Evolutionary conservation across 1,140 invertebrate genomes (phyloP).

Genomic region (Drosophila mayri): DNA sequence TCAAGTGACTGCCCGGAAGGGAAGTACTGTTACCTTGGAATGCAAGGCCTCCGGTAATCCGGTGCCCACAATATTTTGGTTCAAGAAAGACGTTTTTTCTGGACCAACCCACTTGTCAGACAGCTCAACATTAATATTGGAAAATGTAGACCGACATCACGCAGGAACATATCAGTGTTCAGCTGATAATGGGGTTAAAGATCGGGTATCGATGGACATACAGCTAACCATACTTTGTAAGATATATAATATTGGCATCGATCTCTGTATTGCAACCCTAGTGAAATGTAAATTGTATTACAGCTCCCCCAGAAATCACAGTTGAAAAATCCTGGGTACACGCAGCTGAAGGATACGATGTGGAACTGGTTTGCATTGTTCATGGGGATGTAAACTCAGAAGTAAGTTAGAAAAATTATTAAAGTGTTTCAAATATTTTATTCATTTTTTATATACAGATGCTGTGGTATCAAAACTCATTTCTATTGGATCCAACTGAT

Average conservation of each 20-base stretch:
- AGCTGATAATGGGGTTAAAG: conserved; percentile 88
- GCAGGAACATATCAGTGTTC: conserved; percentile 88
- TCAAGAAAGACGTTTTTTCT: conserved; percentile 83
- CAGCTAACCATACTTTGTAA: conserved; percentile 87
- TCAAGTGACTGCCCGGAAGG: conserved; percentile 86
- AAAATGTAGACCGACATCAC: conserved; percentile 87
- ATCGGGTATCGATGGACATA: conserved; percentile 87
- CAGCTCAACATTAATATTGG: conserved; percentile 86
- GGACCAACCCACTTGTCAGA: conserved; percentile 85
- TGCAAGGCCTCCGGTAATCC: conserved; percentile 87
- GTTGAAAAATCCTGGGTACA: conserved; percentile 86
- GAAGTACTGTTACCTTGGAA: conserved; percentile 87
- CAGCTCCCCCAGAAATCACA: conserved; percentile 86
- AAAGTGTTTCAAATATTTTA: neutral
- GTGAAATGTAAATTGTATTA: conserved; percentile 1
- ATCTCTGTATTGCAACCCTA: neutral
- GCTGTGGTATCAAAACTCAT: conserved; percentile 87
- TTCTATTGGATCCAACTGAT: conserved; percentile 87
- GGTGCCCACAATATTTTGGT: conserved; percentile 83
- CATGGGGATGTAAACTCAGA: conserved; percentile 85
- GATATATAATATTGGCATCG: conserved; percentile 20
- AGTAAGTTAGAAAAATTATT: conserved; percentile 66
- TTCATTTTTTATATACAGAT: conserved; percentile 80
- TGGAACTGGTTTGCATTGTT: conserved; percentile 86
- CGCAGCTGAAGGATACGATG: conserved; percentile 85